Evolutionary conservation across 2,113 vertebrate genomes (phyloP), one percentile per base, ranked within the genome.

Genomic region (Prolemur simus): DNA sequence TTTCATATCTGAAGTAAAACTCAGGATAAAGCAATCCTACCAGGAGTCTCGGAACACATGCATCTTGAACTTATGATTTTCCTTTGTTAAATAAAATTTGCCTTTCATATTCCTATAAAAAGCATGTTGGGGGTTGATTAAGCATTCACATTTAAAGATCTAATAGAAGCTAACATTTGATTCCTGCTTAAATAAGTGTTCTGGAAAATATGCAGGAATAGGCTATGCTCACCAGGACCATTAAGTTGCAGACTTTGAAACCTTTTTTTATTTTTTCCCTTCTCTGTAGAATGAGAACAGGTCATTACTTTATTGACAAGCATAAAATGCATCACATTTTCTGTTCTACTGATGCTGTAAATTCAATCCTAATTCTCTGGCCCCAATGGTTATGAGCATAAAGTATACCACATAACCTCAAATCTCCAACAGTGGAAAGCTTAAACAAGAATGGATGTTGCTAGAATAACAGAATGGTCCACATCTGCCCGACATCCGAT

Each of bases 241-340:
- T 68, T 85, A 74, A 56, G 23, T 37, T 27, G 45, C 32, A 83
- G 54, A 89, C 13, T 49, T 77, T 56, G 17, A 12, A 49, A 34
- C 5, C 3, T 5, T 58, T 60, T 52, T 29, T 76, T 42, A 12
- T 47, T 47, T 47, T 99, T 98, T 99, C 99, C 98, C 99, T 99
- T 99, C 98, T 99, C 98, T 99, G 99, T 99, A 99, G 99, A 99
- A 99, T 99, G 99, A 98, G 99, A 98, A 99, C 99, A 99, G 98
- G 98, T 99, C 98, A 99, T 99, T 99, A 98, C 98, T 99, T 99
- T 99, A 99, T 99, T 99, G 99, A 99, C 99, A 99, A 99, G 99
- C 99, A 99, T 99, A 99, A 99, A 98, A 99, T 99, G 99, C 99
- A 99, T 99, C 99, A 99, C 98, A 99, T 99, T 99, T 99, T 99